Percentiles rank a stretch among this genome's conserved stretches.
Evolutionary conservation across 2,113 vertebrate species (phyloP).

Genomic region (Narcine bancroftii): DNA sequence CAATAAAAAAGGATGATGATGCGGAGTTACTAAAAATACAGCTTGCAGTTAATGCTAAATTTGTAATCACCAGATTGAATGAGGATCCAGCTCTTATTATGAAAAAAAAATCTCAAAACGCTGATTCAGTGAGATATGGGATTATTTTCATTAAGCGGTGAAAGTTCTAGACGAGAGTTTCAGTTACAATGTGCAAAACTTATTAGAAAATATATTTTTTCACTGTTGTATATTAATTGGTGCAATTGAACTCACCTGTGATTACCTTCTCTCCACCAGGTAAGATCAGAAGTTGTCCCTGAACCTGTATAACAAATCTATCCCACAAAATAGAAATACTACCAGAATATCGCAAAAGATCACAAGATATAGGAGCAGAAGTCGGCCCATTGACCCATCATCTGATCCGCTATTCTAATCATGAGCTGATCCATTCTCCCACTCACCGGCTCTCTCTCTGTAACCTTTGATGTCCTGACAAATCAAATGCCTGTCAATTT

Average conservation of each 20-base stretch:
- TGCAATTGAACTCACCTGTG: background rate
- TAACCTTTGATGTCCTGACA: too few relatives aligned
- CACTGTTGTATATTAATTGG: background rate
- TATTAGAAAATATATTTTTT: background rate
- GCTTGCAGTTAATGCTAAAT: background rate
- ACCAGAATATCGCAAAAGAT: background rate
- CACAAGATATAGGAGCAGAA: too few relatives aligned
- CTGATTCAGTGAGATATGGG: background rate
- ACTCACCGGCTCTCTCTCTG: too few relatives aligned
- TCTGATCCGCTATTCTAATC: too few relatives aligned
- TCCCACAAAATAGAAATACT: too few relatives aligned
- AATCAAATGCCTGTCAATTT: too few relatives aligned
- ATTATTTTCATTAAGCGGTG: background rate
- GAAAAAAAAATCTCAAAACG: background rate
- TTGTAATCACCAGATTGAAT: background rate
- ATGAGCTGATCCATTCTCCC: too few relatives aligned
- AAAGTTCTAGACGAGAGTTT: background rate
- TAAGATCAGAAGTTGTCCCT: background rate
- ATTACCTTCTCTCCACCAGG: background rate
- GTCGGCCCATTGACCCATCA: too few relatives aligned
- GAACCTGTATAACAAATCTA: too few relatives aligned
- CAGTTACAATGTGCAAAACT: too few relatives aligned
- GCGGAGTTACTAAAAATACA: background rate
- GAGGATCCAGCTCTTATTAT: background rate
- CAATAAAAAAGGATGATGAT: background rate